phyloP scores from a whole-genome alignment of 1,140 invertebrate genomes.

The Drosophila sechellia region DNA sequence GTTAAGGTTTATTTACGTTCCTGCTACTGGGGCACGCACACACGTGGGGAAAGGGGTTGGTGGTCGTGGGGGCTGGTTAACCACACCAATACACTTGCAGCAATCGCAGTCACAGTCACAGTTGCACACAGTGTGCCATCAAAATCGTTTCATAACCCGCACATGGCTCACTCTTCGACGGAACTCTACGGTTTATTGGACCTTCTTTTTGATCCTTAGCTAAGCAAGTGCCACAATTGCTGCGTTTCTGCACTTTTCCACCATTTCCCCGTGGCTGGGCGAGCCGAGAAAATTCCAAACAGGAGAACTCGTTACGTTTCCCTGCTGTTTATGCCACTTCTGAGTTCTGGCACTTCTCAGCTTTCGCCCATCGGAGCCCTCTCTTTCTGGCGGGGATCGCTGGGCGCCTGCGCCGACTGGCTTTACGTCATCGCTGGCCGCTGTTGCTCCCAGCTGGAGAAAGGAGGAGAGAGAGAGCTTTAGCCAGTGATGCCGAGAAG shows the following conservation, averaged over 20 bases:
- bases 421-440: conserved; percentile 71
- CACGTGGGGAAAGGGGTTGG: conserved; percentile 17
- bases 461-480: conserved; percentile 26
- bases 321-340: conserved; percentile 78
- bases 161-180: conserved; percentile 44
- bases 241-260: conserved; percentile 61
- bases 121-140: conserved; percentile 36
- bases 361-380: conserved; percentile 31
- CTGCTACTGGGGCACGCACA: conserved; percentile 38
- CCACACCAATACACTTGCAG: conserved; percentile 61
- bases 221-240: conserved; percentile 66
- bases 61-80: conserved; percentile 7
- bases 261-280: conserved; percentile 58
- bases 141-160: conserved; percentile 71
- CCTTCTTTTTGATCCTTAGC: conserved; percentile 21
- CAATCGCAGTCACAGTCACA: conserved; percentile 47
- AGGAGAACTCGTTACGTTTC: conserved; percentile 75
- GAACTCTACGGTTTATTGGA: conserved; percentile 3
- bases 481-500: background rate
- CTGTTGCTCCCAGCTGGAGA: conserved; percentile 40
- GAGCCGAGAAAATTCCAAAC: conserved; percentile 79
- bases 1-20: conserved; percentile 75
- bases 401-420: conserved; percentile 49
- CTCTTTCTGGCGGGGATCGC: conserved; percentile 15
- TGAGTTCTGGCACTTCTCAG: conserved; percentile 76